These are phyloP conservation scores for Oncorhynchus nerka DNA, from an alignment of 2,113 vertebrate species.

Conservation along the genomic window DNA sequence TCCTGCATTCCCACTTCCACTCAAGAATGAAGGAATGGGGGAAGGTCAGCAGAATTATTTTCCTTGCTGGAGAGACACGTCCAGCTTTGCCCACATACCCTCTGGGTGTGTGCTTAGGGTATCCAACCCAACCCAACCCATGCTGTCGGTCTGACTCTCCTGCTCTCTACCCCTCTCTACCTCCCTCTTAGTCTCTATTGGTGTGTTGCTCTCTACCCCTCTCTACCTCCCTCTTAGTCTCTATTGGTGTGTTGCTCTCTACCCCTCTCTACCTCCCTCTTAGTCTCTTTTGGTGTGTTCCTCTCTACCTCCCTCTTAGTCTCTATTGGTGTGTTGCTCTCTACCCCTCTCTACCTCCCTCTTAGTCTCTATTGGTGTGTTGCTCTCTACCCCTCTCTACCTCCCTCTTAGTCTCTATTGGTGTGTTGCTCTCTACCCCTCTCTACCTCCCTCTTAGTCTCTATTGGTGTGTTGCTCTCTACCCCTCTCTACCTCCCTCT, in stretches of 20 bases:
- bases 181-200: not conserved
- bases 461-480: slow-evolving; percentile 10
- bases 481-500: not conserved
- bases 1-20: not conserved
- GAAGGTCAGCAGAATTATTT: slow-evolving; percentile 56
- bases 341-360: not conserved
- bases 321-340: slow-evolving; percentile 1
- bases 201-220: slow-evolving; percentile 5
- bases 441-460: not conserved
- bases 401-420: not conserved
- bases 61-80: slow-evolving; percentile 25
- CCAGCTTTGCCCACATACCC: slow-evolving; percentile 23
- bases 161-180: slow-evolving; percentile 4
- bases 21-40: slow-evolving; percentile 38
- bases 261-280: not conserved
- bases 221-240: not conserved
- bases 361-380: not conserved
- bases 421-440: slow-evolving; percentile 6
- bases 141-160: not conserved
- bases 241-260: slow-evolving; percentile 17
- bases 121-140: slow-evolving; percentile 1
- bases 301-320: not conserved
- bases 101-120: slow-evolving; percentile 24
- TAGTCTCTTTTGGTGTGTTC: too few species aligned
- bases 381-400: slow-evolving; percentile 4